phyloP scores from a whole-genome alignment of 2,797 vertebrate species.

The Dallia pectoralis region DNA sequence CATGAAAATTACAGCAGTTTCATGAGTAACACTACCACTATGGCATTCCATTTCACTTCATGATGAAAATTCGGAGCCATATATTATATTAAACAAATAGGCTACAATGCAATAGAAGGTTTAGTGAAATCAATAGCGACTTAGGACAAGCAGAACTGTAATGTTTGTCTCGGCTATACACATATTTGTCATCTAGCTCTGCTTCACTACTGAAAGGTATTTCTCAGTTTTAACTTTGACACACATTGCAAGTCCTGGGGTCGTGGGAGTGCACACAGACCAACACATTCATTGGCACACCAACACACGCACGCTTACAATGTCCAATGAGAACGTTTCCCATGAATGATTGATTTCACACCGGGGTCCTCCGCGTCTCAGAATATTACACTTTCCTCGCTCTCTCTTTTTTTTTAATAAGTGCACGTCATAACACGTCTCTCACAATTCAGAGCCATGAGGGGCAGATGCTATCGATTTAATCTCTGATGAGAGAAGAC shows the following conservation, averaged over 20 bases:
- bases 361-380: not conserved
- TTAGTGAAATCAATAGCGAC: not conserved
- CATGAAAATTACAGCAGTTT: not conserved
- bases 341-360: conserved; percentile 39
- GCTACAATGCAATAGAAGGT: conserved; percentile 25
- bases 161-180: not conserved
- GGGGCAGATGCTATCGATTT: conserved; percentile 28
- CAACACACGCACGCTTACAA: not conserved
- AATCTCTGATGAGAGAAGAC: conserved; percentile 28
- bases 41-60: conserved; percentile 20
- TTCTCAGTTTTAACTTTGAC: not conserved
- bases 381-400: conserved; percentile 13
- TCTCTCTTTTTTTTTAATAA: conserved; percentile 21
- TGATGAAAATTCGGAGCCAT: conserved; percentile 30
- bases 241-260: not conserved
- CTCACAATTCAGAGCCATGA: conserved; percentile 18
- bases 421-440: conserved; percentile 16
- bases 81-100: conserved; percentile 36
- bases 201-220: not conserved
- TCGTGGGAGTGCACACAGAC: not conserved
- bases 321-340: conserved; percentile 28
- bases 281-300: conserved; percentile 1
- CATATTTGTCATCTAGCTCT: not conserved
- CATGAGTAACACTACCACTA: conserved; percentile 7
- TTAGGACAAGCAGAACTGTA: not conserved